Evolutionary conservation across 1,140 invertebrate species (phyloP), one percentile per base, ranked within the genome.

Genomic region (Diabrotica undecimpunctata): DNA sequence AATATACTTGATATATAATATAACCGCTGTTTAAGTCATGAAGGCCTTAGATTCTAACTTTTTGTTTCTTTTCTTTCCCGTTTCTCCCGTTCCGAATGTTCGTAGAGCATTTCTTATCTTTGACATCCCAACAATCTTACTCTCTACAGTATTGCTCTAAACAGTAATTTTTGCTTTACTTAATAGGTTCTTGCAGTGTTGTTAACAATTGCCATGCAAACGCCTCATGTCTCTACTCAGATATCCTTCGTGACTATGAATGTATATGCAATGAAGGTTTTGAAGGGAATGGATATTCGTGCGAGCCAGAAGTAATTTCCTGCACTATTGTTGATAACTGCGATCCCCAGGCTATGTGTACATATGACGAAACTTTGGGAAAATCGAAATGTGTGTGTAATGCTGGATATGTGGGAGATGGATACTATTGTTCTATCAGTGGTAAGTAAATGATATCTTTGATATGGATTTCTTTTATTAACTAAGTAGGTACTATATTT

Each of bases 181-280:
- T 79, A 83, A 62, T 75, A 88, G 86, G 83, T 72, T 84, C 86
- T 35, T 94, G 91, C 77, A 88, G 90, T 75, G 85, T 86, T 58
- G 79, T 91, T 36, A 86, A 88, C 67, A 89, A 87, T 72, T 96
- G 94, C 74, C 87, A 92, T 71, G 78, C 82, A 11, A 85, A 93
- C 75, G 93, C 91, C 10, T 84, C 87, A 54, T 96, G 94, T 74
- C 74, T 88, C 11, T 91, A 85, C 75, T 81, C 86, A 68, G 70
- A 81, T 2, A 77, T 77, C 51, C 79, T 79, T 7, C 74, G 81
- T 72, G 77, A 79, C 6, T 92, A 92, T 72, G 79, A 86, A 51
- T 97, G 95, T 77, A 84, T 86, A 35, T 97, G 95, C 74, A 86
- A 86, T 37, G 79, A 83, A 37, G 93, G 92, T 11, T 96, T 87